Conservation (phyloP, 1,140 invertebrate genomes). For the Pentalonia nigronervosa region DNA sequence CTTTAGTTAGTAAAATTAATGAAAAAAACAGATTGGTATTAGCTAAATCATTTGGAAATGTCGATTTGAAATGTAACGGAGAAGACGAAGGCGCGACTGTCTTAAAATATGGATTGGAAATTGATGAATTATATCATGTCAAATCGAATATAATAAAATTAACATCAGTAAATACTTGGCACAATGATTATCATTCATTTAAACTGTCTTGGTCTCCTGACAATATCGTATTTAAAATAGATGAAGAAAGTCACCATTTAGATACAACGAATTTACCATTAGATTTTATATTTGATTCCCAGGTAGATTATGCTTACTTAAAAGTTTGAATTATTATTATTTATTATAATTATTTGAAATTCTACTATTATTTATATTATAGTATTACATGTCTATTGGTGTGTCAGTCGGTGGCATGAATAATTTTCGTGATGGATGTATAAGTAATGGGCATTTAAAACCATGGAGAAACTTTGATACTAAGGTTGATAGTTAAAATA, state of each 20-base stretch:
- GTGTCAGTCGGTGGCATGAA: constrained; percentile 68
- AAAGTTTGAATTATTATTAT: not conserved
- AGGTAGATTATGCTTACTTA: not conserved
- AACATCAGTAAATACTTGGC: not conserved
- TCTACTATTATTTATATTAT: constrained; percentile 57
- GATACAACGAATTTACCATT: not conserved
- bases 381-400: constrained; percentile 69
- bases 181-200: constrained; percentile 23
- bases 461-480: constrained; percentile 66
- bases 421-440: constrained; percentile 66
- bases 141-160: not conserved
- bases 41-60: constrained; percentile 13
- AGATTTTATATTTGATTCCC: not conserved
- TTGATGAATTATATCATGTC: constrained; percentile 29
- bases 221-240: constrained; percentile 5
- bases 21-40: constrained; percentile 9
- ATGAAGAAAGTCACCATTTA: not conserved
- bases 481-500: constrained; percentile 62
- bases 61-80: not conserved
- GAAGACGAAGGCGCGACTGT: not conserved
- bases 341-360: not conserved
- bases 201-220: constrained; percentile 9
- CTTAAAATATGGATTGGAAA: constrained; percentile 38
- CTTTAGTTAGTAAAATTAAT: not conserved
- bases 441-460: constrained; percentile 62